Evolutionary conservation across 2,113 vertebrate genomes (phyloP).

Genomic region (Zeus faber): DNA sequence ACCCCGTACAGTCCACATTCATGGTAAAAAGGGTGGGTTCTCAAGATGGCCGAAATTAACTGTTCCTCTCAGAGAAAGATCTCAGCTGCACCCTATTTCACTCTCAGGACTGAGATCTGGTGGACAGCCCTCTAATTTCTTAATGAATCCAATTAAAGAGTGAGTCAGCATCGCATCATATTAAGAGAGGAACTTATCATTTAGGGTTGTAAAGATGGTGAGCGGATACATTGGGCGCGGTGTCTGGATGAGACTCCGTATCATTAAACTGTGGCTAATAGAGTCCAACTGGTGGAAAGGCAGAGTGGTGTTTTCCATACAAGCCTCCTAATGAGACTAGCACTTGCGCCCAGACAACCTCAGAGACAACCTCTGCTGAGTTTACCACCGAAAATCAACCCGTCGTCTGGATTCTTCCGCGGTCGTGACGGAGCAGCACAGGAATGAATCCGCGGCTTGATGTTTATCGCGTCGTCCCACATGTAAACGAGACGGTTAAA

Average conservation of each 20-base stretch:
- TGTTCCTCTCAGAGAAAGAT: background rate
- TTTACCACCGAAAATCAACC: constrained; percentile 50
- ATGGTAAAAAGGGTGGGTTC: background rate
- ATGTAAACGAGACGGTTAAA: too few species aligned
- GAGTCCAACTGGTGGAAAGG: constrained; percentile 40
- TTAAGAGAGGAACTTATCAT: constrained; percentile 4
- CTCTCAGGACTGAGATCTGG: too few species aligned
- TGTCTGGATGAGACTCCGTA: constrained; percentile 30
- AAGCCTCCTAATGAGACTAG: constrained; percentile 23
- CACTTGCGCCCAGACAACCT: constrained; percentile 30
- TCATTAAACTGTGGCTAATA: constrained; percentile 30
- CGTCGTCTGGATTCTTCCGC: constrained; percentile 28
- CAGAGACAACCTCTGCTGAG: constrained; percentile 43
- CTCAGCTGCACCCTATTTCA: background rate
- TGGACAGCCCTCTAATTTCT: too few species aligned
- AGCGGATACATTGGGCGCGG: constrained; percentile 32
- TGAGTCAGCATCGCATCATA: background rate
- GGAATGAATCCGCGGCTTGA: too few species aligned
- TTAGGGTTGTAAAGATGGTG: constrained; percentile 17
- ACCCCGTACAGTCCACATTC: constrained; percentile 20
- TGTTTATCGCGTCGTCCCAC: too few species aligned
- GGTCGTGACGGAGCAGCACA: too few species aligned
- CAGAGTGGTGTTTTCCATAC: constrained; percentile 47
- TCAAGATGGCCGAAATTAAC: background rate
- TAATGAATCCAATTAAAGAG: background rate